These are phyloP conservation scores for Drosophila kuntzei DNA, from an alignment of 2,888 invertebrate genomes.

Conservation along the genomic window DNA sequence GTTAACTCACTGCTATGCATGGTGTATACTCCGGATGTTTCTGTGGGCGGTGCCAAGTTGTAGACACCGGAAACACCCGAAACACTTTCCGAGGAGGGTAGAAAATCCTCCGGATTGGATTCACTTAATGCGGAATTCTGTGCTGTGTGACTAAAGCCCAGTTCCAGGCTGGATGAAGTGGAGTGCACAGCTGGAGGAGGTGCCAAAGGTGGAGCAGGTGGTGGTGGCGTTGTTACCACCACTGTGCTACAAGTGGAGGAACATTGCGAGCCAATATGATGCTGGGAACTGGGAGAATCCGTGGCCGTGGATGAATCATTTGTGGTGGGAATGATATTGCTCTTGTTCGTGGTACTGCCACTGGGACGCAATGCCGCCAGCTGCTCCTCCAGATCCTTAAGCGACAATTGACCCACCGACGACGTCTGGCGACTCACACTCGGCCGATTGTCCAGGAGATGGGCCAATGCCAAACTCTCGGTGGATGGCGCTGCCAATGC, in stretches of 20 bases:
- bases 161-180: slow-evolving; percentile 92
- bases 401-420: slow-evolving; percentile 86
- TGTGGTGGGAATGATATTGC: slow-evolving; percentile 14
- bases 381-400: slow-evolving; percentile 85
- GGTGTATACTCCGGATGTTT: slow-evolving; percentile 94
- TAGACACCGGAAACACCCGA: slow-evolving; percentile 89
- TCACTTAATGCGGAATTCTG: slow-evolving; percentile 93
- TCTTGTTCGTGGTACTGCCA: slow-evolving; percentile 60
- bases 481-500: slow-evolving; percentile 92
- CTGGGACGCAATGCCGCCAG: slow-evolving; percentile 83
- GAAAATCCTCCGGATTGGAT: slow-evolving; percentile 87
- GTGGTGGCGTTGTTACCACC: slow-evolving; percentile 88
- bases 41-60: slow-evolving; percentile 89
- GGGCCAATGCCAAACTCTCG: slow-evolving; percentile 93
- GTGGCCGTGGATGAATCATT: slow-evolving; percentile 84
- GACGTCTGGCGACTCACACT: slow-evolving; percentile 87
- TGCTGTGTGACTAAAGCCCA: slow-evolving; percentile 94
- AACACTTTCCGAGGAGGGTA: slow-evolving; percentile 84
- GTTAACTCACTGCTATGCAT: slow-evolving; percentile 89
- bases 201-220: slow-evolving; percentile 92
- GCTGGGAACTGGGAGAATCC: slow-evolving; percentile 86
- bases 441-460: slow-evolving; percentile 88
- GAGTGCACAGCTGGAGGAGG: slow-evolving; percentile 88
- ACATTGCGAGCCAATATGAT: slow-evolving; percentile 92
- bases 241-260: slow-evolving; percentile 95